phyloP scores from a whole-genome alignment of 2,113 vertebrate genomes.

The Cavia porcellus region DNA sequence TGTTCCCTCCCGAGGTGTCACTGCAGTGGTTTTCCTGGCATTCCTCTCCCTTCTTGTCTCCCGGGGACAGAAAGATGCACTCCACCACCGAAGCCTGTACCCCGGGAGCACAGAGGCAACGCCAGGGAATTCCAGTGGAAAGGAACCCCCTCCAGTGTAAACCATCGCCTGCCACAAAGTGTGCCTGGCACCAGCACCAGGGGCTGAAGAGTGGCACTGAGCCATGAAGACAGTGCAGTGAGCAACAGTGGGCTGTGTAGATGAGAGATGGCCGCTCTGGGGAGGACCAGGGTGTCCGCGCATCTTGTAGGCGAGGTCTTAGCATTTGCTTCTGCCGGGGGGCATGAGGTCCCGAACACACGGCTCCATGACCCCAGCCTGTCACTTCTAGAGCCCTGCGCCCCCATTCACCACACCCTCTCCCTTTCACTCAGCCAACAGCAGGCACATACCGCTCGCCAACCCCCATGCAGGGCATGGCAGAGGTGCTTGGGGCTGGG shows the following conservation, averaged over 20 bases:
- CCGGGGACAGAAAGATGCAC: accelerated
- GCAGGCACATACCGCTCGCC: accelerated
- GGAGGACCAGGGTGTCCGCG: background rate
- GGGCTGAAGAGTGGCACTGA: accelerated
- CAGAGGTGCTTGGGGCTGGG: no score
- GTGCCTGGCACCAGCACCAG: accelerated
- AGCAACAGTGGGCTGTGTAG: accelerated
- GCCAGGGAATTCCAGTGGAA: background rate
- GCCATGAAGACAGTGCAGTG: accelerated
- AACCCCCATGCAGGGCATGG: accelerated
- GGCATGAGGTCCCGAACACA: background rate
- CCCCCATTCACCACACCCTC: accelerated
- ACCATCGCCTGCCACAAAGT: accelerated
- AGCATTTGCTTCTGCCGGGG: background rate
- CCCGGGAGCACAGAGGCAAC: accelerated
- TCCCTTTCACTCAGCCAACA: accelerated
- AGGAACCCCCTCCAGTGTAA: background rate
- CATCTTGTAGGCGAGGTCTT: accelerated
- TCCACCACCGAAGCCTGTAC: accelerated
- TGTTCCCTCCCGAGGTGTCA: accelerated
- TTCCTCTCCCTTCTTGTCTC: accelerated
- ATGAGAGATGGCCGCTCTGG: accelerated
- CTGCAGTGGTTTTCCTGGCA: accelerated
- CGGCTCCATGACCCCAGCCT: accelerated
- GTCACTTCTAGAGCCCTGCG: accelerated